A percentile compares a stretch with the other conserved stretches of the same genome.
These are phyloP conservation scores for Poeciliopsis infans DNA, from an alignment of 2,797 vertebrate species.

Conservation along the genomic window DNA sequence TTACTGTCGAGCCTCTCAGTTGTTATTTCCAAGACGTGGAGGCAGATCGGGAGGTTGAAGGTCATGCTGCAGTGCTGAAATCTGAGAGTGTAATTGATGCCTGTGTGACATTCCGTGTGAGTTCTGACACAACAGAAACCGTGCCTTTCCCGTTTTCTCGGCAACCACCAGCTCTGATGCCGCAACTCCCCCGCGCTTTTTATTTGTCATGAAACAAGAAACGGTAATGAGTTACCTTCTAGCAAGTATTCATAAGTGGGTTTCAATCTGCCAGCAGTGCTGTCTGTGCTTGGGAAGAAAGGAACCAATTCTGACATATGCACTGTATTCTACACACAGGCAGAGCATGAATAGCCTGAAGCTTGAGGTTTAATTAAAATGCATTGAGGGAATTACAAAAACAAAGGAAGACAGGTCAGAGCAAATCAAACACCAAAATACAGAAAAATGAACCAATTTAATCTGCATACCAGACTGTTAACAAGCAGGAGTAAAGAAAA, in stretches of 20 bases:
- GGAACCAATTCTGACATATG: neutral
- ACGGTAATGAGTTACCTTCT: neutral
- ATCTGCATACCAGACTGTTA: conserved; percentile 3
- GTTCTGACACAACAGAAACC: neutral
- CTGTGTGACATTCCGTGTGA: neutral
- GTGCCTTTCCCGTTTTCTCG: neutral
- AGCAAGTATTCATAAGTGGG: neutral
- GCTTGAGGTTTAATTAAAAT: conserved; percentile 1
- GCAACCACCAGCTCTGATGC: neutral
- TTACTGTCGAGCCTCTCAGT: neutral
- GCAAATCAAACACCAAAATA: neutral
- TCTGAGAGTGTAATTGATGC: neutral
- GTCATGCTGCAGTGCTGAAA: neutral
- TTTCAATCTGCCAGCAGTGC: neutral
- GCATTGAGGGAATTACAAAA: neutral
- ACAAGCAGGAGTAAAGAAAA: conserved; percentile 1
- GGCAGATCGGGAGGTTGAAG: neutral
- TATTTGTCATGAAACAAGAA: neutral
- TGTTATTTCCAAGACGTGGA: neutral
- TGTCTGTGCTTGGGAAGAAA: neutral
- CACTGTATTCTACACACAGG: too few species aligned
- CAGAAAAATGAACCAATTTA: neutral
- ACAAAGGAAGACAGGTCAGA: conserved; percentile 3
- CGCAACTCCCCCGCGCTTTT: neutral
- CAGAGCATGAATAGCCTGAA: neutral